phyloP scores from a whole-genome alignment of 2,113 vertebrate genomes.

The Balaenoptera acutorostrata region DNA sequence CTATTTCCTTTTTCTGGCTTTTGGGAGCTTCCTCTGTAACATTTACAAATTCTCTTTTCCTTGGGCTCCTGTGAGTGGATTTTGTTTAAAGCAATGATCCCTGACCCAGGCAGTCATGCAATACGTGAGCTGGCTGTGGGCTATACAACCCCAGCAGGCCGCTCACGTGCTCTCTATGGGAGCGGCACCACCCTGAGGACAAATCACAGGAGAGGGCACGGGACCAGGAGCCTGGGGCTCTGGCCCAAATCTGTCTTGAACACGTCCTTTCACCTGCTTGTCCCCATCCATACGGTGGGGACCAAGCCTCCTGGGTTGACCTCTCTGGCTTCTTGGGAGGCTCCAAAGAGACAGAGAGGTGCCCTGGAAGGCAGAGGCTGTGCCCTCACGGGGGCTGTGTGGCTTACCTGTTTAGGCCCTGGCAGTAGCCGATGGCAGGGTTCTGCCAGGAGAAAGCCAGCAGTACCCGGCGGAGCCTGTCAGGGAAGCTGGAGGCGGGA shows the following conservation, averaged over 20 bases:
- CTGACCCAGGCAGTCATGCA: background rate
- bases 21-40: background rate
- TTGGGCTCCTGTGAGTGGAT: background rate
- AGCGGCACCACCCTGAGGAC: background rate
- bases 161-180: background rate
- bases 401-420: slow-evolving; percentile 94
- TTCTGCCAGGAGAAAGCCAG: slow-evolving; percentile 96
- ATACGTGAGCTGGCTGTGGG: background rate
- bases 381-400: rapidly evolving
- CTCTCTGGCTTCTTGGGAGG: background rate
- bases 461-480: slow-evolving; percentile 89
- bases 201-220: background rate
- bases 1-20: background rate
- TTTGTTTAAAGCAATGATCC: background rate
- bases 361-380: background rate
- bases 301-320: background rate
- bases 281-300: background rate
- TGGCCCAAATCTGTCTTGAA: background rate
- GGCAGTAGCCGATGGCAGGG: slow-evolving; percentile 93
- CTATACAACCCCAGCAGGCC: background rate
- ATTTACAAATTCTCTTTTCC: background rate
- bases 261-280: background rate
- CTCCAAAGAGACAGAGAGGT: background rate
- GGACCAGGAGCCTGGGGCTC: background rate
- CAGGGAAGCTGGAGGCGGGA: slow-evolving; percentile 85